A percentile compares a stretch with the other conserved stretches of the same genome.
Conservation (phyloP, 2,888 invertebrate species). For the Mythimna vitellina region DNA sequence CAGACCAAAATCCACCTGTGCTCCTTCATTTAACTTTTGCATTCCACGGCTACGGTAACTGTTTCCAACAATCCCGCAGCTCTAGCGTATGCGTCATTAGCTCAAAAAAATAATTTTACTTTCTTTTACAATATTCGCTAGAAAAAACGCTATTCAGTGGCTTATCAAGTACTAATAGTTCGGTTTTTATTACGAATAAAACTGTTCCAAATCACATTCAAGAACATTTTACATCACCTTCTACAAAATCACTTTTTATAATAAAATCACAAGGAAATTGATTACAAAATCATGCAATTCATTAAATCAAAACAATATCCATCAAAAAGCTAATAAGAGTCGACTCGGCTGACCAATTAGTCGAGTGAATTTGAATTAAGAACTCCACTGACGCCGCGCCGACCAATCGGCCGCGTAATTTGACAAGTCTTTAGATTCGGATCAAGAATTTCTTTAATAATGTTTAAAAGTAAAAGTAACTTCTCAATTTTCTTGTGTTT, state of each 20-base stretch:
- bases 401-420: slow-evolving; percentile 71
- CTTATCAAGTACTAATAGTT: background rate
- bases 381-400: slow-evolving; percentile 65
- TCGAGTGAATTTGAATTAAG: slow-evolving; percentile 73
- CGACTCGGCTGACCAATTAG: slow-evolving; percentile 70
- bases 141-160: too few relatives aligned
- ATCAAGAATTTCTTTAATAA: slow-evolving; percentile 61
- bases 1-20: too few relatives aligned
- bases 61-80: too few relatives aligned
- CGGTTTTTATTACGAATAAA: background rate
- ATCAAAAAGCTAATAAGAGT: slow-evolving; percentile 72
- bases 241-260: slow-evolving; percentile 1
- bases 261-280: slow-evolving; percentile 42
- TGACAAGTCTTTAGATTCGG: slow-evolving; percentile 69
- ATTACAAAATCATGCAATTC: slow-evolving; percentile 59
- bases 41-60: too few relatives aligned
- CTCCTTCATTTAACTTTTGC: too few relatives aligned
- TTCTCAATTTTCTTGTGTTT: slow-evolving; percentile 52
- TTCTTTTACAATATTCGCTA: too few relatives aligned
- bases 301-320: slow-evolving; percentile 68
- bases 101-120: too few relatives aligned
- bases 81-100: too few relatives aligned
- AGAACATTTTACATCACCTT: slow-evolving; percentile 6
- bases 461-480: slow-evolving; percentile 56
- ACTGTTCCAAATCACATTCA: background rate